phyloP scores from a whole-genome alignment of 2,888 invertebrate species.

The Eupithecia vulgata region DNA sequence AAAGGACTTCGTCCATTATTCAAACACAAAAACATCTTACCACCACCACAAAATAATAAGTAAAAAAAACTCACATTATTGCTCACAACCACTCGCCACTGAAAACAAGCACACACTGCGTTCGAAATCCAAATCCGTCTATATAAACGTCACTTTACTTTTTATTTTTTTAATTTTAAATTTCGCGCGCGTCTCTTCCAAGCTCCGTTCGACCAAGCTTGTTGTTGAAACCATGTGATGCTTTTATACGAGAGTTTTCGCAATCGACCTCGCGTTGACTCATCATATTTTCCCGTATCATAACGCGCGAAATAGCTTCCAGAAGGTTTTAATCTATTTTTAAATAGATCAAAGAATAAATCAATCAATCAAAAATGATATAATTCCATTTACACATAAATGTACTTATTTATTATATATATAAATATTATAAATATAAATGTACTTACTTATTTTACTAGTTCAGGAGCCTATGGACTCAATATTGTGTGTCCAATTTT shows the following conservation, averaged over 20 bases:
- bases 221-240: not conserved
- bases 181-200: slow-evolving; percentile 10
- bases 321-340: slow-evolving; percentile 8
- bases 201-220: slow-evolving; percentile 20
- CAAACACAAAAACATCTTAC: not conserved
- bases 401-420: too few species aligned
- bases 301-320: slow-evolving; percentile 4
- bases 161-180: slow-evolving; percentile 19
- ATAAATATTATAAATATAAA: too few species aligned
- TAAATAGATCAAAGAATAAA: not conserved
- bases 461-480: too few species aligned
- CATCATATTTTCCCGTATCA: slow-evolving; percentile 20
- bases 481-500: too few species aligned
- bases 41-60: slow-evolving; percentile 11
- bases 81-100: slow-evolving; percentile 42
- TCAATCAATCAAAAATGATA: too few species aligned
- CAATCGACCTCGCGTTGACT: slow-evolving; percentile 24
- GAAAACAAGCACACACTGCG: slow-evolving; percentile 39
- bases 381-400: too few species aligned
- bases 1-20: not conserved
- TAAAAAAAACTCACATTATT: slow-evolving; percentile 41
- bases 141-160: slow-evolving; percentile 38
- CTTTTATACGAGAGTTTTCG: slow-evolving; percentile 31
- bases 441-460: too few species aligned
- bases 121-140: slow-evolving; percentile 29